Evolutionary conservation across 2,113 vertebrate species (phyloP).

Genomic region (Cranoglanis bouderius): DNA sequence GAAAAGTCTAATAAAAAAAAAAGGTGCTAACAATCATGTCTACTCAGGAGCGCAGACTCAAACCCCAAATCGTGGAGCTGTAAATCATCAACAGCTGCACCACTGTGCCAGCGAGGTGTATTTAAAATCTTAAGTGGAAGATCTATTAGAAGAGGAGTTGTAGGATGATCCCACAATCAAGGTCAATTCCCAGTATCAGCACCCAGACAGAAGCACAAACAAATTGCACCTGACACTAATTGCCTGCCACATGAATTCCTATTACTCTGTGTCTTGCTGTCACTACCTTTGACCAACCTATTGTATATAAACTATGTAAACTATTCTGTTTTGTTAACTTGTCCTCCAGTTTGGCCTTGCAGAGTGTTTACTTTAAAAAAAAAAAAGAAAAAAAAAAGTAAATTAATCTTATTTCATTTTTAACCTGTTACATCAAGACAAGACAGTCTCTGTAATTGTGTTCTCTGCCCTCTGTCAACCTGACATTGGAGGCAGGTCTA

Average conservation of each 20-base stretch:
- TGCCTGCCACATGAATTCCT: background rate
- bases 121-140: background rate
- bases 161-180: background rate
- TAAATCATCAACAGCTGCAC: background rate
- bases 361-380: background rate
- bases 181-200: background rate
- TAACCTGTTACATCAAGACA: background rate
- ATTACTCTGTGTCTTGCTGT: background rate
- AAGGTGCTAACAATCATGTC: background rate
- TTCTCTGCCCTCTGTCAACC: background rate
- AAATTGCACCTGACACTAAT: background rate
- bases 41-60: background rate
- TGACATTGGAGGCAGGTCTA: background rate
- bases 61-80: background rate
- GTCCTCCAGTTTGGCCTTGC: background rate
- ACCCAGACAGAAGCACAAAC: background rate
- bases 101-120: background rate
- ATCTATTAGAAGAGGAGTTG: background rate
- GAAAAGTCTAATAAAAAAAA: slow-evolving; percentile 6
- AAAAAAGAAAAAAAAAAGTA: background rate
- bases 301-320: background rate
- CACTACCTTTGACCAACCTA: background rate
- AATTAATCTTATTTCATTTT: background rate
- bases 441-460: background rate
- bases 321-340: background rate